A percentile compares a stretch with the other conserved stretches of the same genome.
These are phyloP conservation scores for Nannobrachium achirus DNA, from an alignment of 2,113 vertebrate species.

Conservation along the genomic window DNA sequence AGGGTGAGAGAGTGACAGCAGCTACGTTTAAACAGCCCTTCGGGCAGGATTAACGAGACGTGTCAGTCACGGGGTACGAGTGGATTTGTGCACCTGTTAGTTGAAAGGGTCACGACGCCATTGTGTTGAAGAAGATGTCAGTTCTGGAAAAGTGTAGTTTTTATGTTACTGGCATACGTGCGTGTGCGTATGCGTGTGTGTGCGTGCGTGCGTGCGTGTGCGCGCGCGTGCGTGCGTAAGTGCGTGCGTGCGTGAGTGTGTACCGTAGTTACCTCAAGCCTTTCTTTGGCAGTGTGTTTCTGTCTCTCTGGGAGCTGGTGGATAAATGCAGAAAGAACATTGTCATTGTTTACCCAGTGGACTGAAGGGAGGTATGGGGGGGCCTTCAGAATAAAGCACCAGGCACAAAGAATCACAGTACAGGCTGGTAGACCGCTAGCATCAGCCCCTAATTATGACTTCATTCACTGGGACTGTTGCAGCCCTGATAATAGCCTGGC, in stretches of 20 bases:
- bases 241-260: conserved; percentile 1
- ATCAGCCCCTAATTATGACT: conserved; percentile 64
- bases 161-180: neutral
- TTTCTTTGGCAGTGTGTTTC: conserved; percentile 95
- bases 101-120: conserved; percentile 1
- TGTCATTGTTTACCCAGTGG: conserved; percentile 59
- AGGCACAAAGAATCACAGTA: conserved; percentile 53
- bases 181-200: conserved; percentile 1
- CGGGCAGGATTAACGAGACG: conserved; percentile 22
- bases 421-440: conserved; percentile 46
- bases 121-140: neutral
- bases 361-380: conserved; percentile 61
- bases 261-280: conserved; percentile 86
- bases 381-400: conserved; percentile 39
- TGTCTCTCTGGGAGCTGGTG: conserved; percentile 87
- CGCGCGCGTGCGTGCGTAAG: neutral
- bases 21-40: neutral
- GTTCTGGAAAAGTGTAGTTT: conserved; percentile 2
- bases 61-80: conserved; percentile 2
- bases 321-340: conserved; percentile 61
- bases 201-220: neutral
- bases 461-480: conserved; percentile 27
- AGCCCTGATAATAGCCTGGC: conserved; percentile 59
- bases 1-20: conserved; percentile 1
- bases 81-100: conserved; percentile 10